These are phyloP conservation scores for Cabera pusaria DNA, from an alignment of 2,888 invertebrate species.

Conservation along the genomic window DNA sequence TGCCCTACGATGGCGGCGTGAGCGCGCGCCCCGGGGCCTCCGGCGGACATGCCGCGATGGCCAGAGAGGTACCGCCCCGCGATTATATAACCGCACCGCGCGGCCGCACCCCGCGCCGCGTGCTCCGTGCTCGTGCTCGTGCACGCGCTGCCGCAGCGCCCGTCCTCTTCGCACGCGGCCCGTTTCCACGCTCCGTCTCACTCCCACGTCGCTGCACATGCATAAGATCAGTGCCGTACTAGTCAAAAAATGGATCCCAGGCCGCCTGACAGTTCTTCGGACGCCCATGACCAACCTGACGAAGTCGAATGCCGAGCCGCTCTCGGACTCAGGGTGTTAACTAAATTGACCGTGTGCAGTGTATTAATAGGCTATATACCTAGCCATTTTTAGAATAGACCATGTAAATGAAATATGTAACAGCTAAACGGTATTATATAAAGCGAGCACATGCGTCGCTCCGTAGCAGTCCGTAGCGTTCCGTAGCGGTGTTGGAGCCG, in stretches of 20 bases:
- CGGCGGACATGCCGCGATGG: conserved; percentile 88
- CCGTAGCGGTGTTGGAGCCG: conserved; percentile 35
- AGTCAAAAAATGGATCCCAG: no score
- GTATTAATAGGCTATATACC: no score
- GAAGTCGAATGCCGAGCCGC: no score
- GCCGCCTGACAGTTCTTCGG: no score
- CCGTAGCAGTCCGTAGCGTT: conserved; percentile 32
- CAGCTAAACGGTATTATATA: conserved; percentile 10
- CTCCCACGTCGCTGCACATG: conserved; percentile 65
- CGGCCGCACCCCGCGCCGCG: conserved; percentile 21
- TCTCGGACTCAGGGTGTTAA: no score
- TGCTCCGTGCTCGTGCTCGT: conserved; percentile 8
- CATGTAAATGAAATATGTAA: conserved; percentile 2
- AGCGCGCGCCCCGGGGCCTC: conserved; percentile 82
- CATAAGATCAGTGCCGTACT: no score
- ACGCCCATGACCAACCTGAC: no score
- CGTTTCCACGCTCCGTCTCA: conserved; percentile 43
- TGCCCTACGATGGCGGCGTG: conserved; percentile 81
- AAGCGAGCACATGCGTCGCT: conserved; percentile 45
- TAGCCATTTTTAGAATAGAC: conserved; percentile 25
- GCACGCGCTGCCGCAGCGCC: conserved; percentile 56
- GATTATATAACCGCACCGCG: conserved; percentile 65
- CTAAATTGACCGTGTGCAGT: no score
- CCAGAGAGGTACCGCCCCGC: conserved; percentile 90
- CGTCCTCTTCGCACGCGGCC: conserved; percentile 57